Evolutionary conservation across 2,888 invertebrate species (phyloP).

Genomic region (Lordiphosa fenestrarum): DNA sequence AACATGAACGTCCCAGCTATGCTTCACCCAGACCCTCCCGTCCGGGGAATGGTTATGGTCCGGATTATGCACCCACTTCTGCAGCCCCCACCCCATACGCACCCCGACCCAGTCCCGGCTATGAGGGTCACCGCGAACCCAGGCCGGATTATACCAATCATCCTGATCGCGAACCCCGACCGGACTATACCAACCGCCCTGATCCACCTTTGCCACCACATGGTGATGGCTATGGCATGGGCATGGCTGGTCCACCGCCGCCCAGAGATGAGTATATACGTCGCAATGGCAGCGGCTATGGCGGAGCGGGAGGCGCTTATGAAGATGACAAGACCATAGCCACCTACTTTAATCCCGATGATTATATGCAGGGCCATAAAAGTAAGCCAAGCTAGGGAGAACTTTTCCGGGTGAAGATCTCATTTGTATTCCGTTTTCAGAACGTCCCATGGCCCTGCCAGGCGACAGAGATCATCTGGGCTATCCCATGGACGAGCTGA

Average conservation of each 20-base stretch:
- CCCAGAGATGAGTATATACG: slow-evolving; percentile 55
- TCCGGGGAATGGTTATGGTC: slow-evolving; percentile 43
- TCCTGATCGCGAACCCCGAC: slow-evolving; percentile 67
- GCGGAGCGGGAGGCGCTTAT: slow-evolving; percentile 53
- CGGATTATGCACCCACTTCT: slow-evolving; percentile 43
- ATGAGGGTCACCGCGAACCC: slow-evolving; percentile 46
- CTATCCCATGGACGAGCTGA: slow-evolving; percentile 67
- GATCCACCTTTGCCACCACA: slow-evolving; percentile 61
- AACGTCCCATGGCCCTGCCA: slow-evolving; percentile 49
- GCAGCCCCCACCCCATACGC: slow-evolving; percentile 46
- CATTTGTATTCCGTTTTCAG: slow-evolving; percentile 32
- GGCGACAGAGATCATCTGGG: slow-evolving; percentile 55
- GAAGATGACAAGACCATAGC: slow-evolving; percentile 78
- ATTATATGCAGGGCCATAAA: slow-evolving; percentile 74
- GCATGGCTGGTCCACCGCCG: slow-evolving; percentile 17
- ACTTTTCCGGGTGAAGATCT: not conserved
- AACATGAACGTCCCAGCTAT: slow-evolving; percentile 60
- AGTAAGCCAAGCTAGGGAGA: slow-evolving; percentile 57
- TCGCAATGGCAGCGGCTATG: slow-evolving; percentile 52
- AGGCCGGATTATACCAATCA: slow-evolving; percentile 74
- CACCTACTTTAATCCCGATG: slow-evolving; percentile 80
- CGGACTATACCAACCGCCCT: slow-evolving; percentile 76
- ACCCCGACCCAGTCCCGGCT: slow-evolving; percentile 33
- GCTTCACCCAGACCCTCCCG: slow-evolving; percentile 41
- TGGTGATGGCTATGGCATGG: slow-evolving; percentile 36